These are phyloP conservation scores for Aphelocoma coerulescens DNA, from an alignment of 2,113 vertebrate species.

Conservation along the genomic window DNA sequence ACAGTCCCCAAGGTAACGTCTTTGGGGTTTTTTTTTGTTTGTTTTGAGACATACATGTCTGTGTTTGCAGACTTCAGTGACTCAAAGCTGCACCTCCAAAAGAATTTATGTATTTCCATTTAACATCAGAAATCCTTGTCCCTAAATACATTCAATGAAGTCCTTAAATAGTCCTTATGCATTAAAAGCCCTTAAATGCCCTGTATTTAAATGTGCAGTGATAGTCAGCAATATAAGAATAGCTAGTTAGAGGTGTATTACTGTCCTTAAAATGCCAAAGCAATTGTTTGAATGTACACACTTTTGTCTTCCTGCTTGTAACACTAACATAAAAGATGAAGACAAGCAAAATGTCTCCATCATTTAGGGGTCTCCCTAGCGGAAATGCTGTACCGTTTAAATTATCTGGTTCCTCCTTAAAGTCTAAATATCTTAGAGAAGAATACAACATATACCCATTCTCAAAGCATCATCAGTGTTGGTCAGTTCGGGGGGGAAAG, in stretches of 20 bases:
- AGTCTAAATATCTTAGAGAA: background rate
- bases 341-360: background rate
- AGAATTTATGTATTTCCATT: background rate
- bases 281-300: background rate
- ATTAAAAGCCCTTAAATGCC: background rate
- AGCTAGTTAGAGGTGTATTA: background rate
- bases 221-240: background rate
- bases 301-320: background rate
- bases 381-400: background rate
- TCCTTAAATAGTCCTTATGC: background rate
- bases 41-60: background rate
- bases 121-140: background rate
- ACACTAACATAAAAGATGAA: background rate
- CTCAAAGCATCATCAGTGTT: background rate
- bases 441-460: background rate
- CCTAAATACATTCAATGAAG: background rate
- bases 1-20: background rate
- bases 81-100: background rate
- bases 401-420: background rate
- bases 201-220: background rate
- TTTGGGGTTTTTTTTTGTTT: background rate
- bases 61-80: background rate
- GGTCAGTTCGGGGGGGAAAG: fast-evolving
- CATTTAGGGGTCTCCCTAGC: background rate
- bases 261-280: background rate